These are phyloP conservation scores for Oryzias woworae DNA, from an alignment of 2,113 vertebrate species.

Conservation along the genomic window DNA sequence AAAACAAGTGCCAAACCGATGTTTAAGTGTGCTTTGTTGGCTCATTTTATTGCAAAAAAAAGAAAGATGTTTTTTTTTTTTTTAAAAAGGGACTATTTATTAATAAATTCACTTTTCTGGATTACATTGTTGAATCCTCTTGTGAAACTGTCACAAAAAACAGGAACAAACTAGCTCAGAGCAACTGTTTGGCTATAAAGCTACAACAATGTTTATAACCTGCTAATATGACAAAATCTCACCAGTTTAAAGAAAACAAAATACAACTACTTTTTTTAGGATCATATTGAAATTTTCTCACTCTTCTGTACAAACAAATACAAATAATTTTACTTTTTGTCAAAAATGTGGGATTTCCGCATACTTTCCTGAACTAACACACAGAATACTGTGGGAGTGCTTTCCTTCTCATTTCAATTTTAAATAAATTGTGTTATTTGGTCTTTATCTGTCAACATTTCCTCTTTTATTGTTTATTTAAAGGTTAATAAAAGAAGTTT, in stretches of 20 bases:
- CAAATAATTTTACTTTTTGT: slow-evolving; percentile 39
- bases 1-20: slow-evolving; percentile 44
- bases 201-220: slow-evolving; percentile 33
- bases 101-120: slow-evolving; percentile 38
- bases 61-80: background rate
- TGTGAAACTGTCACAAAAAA: slow-evolving; percentile 43
- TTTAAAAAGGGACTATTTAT: slow-evolving; percentile 45
- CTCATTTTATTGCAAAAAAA: slow-evolving; percentile 32
- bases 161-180: slow-evolving; percentile 47
- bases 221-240: slow-evolving; percentile 20
- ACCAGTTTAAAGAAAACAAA: slow-evolving; percentile 9
- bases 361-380: slow-evolving; percentile 32
- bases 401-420: slow-evolving; percentile 55
- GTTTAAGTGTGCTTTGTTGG: slow-evolving; percentile 30
- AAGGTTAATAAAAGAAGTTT: slow-evolving; percentile 10
- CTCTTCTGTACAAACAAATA: slow-evolving; percentile 1
- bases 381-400: slow-evolving; percentile 17
- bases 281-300: slow-evolving; percentile 23
- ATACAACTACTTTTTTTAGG: slow-evolving; percentile 5
- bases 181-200: slow-evolving; percentile 55
- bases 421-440: slow-evolving; percentile 64
- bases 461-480: slow-evolving; percentile 7
- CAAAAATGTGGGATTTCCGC: slow-evolving; percentile 22
- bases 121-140: background rate
- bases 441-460: slow-evolving; percentile 12